Base-by-base conservation (phyloP, 2,113 vertebrate species). In the Triplophysa rosa region DNA sequence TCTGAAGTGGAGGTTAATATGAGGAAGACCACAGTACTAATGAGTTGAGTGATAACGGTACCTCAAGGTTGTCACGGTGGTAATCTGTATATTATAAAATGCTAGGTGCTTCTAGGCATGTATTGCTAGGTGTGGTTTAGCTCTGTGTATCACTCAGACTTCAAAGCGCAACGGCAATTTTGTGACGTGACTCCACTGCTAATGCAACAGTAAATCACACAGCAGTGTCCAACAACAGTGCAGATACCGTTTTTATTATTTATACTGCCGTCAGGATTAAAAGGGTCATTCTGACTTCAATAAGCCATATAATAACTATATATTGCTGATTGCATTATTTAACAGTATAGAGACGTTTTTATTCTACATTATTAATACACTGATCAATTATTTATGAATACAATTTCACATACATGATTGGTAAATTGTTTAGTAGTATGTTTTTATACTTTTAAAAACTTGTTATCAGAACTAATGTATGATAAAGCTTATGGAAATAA, bases 121-220 rank as follows among this genome's bases (percentile, higher is more conserved):
- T 74, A 67, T 40, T 37, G 82, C 84, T 83, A 80, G 84, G 67
- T 61, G 67, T 71, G 37, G n/a, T 77, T 82, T 62, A 76, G 80
- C 82, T 68, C 77, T 72, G 75, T 86, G 68, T 52, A 33, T 23
- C 84, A 84, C 81, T 68, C 42, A 67, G 80, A 82, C 80, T 86
- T 87, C 89, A 89, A 63, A 83, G 86, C 82, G 81, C 78, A 82
- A 80, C 80, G 61, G 83, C 76, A 61, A 80, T 77, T 65, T 49
- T 80, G 64, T 79, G 83, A 88, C 78, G 84, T 87, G 76, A 89
- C 82, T 87, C 67, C 72, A 84, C 83, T 90, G 82, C 80, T 80
- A 88, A 89, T 83, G 54, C 29, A 49, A 37, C 33, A 37, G 33
- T 37, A 42, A 77, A 9, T 54, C 58, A 75, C 67, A 47, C 64